Percentiles rank a stretch among this genome's conserved stretches.
phyloP scores from a whole-genome alignment of 2,113 vertebrate genomes.

The Tenrec ecaudatus region DNA sequence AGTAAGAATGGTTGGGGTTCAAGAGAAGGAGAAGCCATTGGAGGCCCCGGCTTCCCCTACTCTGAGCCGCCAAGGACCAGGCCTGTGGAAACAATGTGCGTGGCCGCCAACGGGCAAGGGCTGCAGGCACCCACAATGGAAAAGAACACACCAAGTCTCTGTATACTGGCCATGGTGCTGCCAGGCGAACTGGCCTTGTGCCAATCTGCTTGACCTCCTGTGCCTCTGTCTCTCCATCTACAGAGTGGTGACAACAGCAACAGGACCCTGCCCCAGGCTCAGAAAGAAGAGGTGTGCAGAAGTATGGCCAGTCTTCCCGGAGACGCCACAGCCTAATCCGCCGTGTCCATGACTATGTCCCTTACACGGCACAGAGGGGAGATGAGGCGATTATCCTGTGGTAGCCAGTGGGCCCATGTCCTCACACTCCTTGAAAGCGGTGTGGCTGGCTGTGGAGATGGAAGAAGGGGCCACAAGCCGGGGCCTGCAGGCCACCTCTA shows the following conservation, averaged over 20 bases:
- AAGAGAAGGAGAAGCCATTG: background rate
- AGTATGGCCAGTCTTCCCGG: background rate
- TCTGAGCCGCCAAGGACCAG: background rate
- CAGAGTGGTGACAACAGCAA: accelerated
- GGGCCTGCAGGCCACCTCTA: background rate
- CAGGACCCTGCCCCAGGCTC: background rate
- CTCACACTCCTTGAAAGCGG: background rate
- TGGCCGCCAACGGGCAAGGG: too few species aligned
- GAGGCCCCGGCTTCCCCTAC: accelerated
- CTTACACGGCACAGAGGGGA: background rate
- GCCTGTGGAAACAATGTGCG: background rate
- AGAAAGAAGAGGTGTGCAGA: background rate
- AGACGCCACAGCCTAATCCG: background rate
- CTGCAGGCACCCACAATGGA: background rate
- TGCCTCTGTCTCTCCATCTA: background rate
- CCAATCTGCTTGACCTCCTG: background rate
- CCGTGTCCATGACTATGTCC: background rate
- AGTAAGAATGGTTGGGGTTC: background rate
- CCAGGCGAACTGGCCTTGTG: accelerated
- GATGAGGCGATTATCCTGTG: background rate
- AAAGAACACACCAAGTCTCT: background rate
- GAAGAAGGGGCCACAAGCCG: background rate
- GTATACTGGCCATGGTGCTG: background rate
- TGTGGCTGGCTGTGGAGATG: background rate
- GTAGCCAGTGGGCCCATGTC: background rate